phyloP scores from a whole-genome alignment of 2,113 vertebrate species.

The Dryoscopus gambensis region DNA sequence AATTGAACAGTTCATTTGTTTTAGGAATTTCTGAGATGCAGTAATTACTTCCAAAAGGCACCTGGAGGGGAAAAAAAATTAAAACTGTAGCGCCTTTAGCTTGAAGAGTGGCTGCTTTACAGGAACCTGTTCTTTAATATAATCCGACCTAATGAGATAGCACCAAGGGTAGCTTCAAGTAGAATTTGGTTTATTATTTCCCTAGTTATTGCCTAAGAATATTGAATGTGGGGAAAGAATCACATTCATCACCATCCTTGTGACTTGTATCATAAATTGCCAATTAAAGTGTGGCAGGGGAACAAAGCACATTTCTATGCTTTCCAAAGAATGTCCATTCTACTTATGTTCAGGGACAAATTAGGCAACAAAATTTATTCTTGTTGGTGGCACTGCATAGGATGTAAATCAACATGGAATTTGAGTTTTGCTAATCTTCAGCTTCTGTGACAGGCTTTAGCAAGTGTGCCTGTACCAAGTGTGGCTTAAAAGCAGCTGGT shows the following conservation, averaged over 20 bases:
- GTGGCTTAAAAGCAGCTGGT: background rate
- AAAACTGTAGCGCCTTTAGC: background rate
- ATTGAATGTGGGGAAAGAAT: background rate
- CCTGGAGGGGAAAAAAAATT: background rate
- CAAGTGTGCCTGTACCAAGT: background rate
- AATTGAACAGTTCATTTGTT: background rate
- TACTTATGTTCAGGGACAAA: background rate
- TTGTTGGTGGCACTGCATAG: background rate
- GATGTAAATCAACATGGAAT: background rate
- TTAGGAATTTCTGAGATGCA: background rate
- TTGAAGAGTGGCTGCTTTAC: background rate
- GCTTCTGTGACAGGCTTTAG: background rate
- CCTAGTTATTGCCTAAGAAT: background rate
- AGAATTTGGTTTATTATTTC: conserved; percentile 24
- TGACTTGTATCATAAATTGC: background rate
- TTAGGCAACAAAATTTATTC: background rate
- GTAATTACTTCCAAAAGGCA: background rate
- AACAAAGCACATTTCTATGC: background rate
- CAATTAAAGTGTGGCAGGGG: background rate
- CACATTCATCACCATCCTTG: background rate
- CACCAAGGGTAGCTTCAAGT: background rate
- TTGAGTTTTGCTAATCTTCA: background rate
- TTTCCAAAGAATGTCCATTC: background rate
- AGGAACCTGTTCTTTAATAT: background rate
- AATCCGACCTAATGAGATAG: background rate